Percentiles rank a stretch among this genome's conserved stretches.
These are phyloP conservation scores for Meloidogyne chitwoodi DNA, from an alignment of 1,140 invertebrate species.

Conservation along the genomic window DNA sequence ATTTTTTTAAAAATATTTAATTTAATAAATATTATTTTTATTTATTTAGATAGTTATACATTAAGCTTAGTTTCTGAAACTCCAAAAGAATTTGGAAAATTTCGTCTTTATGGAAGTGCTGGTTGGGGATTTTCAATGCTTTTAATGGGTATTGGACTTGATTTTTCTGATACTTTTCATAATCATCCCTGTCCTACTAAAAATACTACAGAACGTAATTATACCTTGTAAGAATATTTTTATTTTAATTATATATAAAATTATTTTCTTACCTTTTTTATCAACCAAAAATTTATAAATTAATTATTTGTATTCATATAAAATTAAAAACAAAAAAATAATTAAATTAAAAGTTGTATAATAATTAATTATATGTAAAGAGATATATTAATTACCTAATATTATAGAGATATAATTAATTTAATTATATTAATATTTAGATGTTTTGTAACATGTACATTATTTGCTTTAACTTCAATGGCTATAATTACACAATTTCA, in stretches of 20 bases:
- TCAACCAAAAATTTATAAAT: too few relatives aligned
- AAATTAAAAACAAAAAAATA: too few relatives aligned
- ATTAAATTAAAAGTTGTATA: too few relatives aligned
- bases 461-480: constrained; percentile 88
- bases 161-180: constrained; percentile 85
- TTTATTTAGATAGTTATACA: constrained; percentile 66
- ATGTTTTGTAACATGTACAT: constrained; percentile 86
- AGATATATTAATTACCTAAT: too few relatives aligned
- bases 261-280: too few relatives aligned
- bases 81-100: constrained; percentile 74
- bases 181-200: constrained; percentile 76
- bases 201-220: constrained; percentile 87
- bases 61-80: constrained; percentile 46
- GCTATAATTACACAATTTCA: constrained; percentile 73
- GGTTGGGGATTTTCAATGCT: constrained; percentile 85
- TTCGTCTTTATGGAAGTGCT: constrained; percentile 94
- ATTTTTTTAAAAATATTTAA: neutral
- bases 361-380: too few relatives aligned
- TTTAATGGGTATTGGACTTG: constrained; percentile 92
- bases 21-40: neutral
- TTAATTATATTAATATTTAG: neutral
- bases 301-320: too few relatives aligned
- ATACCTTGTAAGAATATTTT: constrained; percentile 77
- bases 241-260: too few relatives aligned
- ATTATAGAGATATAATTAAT: too few relatives aligned